A percentile compares a stretch with the other conserved stretches of the same genome.
phyloP scores from a whole-genome alignment of 35 echinoderm and acorn worm genomes.

The Lytechinus variegatus region DNA sequence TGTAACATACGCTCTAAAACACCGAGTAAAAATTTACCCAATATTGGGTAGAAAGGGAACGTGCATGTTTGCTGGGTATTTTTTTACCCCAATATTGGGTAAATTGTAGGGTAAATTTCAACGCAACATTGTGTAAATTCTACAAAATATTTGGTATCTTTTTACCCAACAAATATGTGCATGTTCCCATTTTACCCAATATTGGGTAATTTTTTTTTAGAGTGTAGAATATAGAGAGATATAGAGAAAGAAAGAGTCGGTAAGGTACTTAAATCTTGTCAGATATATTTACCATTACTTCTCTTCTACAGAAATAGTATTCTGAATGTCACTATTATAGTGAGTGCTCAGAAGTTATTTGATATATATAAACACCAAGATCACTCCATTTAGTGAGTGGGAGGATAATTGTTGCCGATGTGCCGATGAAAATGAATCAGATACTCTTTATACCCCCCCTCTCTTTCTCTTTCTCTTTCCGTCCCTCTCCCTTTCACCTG shows the following conservation, averaged over 20 bases:
- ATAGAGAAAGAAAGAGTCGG: background rate
- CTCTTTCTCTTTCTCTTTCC: background rate
- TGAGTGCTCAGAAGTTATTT: background rate
- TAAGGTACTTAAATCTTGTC: background rate
- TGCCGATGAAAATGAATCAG: background rate
- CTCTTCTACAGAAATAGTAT: background rate
- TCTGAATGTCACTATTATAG: background rate
- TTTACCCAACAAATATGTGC: too few species aligned
- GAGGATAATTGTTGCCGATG: background rate
- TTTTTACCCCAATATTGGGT: too few species aligned
- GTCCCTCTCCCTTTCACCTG: too few species aligned
- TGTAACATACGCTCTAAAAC: too few species aligned
- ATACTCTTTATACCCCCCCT: background rate
- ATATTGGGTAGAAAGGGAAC: too few species aligned
- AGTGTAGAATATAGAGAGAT: background rate
- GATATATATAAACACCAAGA: background rate
- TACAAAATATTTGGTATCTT: too few species aligned
- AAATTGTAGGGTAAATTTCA: too few species aligned
- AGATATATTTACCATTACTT: background rate
- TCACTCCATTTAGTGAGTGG: slow-evolving; percentile 16
- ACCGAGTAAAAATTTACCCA: too few species aligned
- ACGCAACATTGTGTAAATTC: too few species aligned
- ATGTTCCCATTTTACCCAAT: too few species aligned
- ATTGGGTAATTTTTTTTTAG: background rate
- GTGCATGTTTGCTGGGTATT: too few species aligned